Percentiles rank a stretch among this genome's conserved stretches.
phyloP scores from a whole-genome alignment of 2,797 vertebrate genomes.

The Platyrinchus mystaceus region DNA sequence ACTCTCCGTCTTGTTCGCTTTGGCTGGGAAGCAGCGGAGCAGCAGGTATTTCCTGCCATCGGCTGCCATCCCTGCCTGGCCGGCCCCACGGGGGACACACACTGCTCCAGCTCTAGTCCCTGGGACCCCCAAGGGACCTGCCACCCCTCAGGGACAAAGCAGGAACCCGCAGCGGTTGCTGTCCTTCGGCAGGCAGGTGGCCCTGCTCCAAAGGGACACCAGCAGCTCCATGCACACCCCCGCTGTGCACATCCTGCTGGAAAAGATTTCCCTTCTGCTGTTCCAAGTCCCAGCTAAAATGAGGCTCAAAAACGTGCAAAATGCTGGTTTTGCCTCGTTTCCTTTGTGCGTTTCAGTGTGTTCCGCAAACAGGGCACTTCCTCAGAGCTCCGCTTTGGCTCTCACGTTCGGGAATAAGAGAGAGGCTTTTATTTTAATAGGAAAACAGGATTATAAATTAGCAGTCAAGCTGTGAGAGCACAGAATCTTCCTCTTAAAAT shows the following conservation, averaged over 20 bases:
- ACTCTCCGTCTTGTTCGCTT: constrained; percentile 32
- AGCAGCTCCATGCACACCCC: not conserved
- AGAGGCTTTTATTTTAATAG: constrained; percentile 41
- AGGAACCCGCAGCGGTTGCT: not conserved
- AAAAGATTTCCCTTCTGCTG: constrained; percentile 42
- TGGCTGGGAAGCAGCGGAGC: constrained; percentile 8
- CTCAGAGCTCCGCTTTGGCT: constrained; percentile 43
- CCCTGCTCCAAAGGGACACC: constrained; percentile 18
- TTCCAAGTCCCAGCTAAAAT: constrained; percentile 35
- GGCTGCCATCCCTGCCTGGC: not conserved
- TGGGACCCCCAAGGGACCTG: not conserved
- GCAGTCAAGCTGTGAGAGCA: not conserved
- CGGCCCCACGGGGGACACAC: not conserved
- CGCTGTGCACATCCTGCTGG: constrained; percentile 41
- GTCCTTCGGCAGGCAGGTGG: not conserved
- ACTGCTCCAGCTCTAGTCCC: not conserved
- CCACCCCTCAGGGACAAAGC: not conserved
- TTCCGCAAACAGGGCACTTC: constrained; percentile 59
- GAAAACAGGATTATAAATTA: constrained; percentile 40
- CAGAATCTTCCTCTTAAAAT: not conserved
- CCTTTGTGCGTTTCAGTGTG: constrained; percentile 46
- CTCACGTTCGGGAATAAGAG: constrained; percentile 21
- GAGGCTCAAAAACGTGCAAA: constrained; percentile 56
- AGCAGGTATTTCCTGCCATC: constrained; percentile 61
- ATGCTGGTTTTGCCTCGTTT: constrained; percentile 28